Conservation (phyloP, 2,797 vertebrate species). For the Ateles fusciceps region DNA sequence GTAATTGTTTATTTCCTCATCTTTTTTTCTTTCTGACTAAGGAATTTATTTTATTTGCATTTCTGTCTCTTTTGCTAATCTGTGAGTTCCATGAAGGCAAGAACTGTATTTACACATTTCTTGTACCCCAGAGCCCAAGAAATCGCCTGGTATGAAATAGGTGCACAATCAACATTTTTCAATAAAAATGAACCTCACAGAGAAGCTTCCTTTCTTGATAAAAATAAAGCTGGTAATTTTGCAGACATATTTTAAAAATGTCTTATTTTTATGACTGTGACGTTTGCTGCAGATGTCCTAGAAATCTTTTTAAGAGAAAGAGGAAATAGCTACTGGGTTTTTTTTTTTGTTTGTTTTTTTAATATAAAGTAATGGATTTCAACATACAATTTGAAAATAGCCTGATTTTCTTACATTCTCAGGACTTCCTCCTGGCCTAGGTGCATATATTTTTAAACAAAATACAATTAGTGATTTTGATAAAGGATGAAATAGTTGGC, state of each 20-base stretch:
- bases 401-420: constrained; percentile 34
- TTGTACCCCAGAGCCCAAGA: background rate
- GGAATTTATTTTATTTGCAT: background rate
- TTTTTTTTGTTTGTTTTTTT: background rate
- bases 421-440: constrained; percentile 40
- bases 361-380: constrained; percentile 46
- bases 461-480: constrained; percentile 58
- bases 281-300: constrained; percentile 43
- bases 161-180: constrained; percentile 50
- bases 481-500: constrained; percentile 18
- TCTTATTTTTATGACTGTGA: constrained; percentile 53
- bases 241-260: constrained; percentile 48
- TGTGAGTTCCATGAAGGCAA: background rate
- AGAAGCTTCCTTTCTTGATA: constrained; percentile 36
- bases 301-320: constrained; percentile 19
- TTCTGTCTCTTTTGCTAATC: background rate
- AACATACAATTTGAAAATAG: constrained; percentile 47
- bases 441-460: constrained; percentile 43
- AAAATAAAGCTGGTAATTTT: constrained; percentile 46
- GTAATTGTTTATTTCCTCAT: background rate
- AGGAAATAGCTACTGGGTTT: constrained; percentile 18
- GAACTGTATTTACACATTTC: background rate
- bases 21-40: background rate
- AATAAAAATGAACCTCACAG: constrained; percentile 44
- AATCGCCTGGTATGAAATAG: constrained; percentile 1